Conservation (phyloP, 2,888 invertebrate species). For the Elegia similella region DNA sequence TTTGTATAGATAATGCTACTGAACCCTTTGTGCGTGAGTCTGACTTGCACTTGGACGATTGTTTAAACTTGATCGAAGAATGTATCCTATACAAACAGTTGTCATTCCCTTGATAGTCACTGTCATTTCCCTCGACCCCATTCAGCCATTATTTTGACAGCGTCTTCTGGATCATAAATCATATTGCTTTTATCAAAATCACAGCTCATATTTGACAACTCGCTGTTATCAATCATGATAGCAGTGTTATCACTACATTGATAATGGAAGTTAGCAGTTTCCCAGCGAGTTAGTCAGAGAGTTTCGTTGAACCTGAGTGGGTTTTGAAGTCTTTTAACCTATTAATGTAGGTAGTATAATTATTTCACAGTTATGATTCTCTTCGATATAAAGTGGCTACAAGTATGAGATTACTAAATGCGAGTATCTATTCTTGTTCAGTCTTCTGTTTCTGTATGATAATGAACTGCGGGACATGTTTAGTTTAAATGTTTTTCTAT, state of each 20-base stretch:
- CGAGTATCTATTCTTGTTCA: too few species aligned
- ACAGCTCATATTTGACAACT: constrained; percentile 24
- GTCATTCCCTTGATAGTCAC: constrained; percentile 18
- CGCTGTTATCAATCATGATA: constrained; percentile 27
- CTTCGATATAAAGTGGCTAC: too few species aligned
- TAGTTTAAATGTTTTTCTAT: too few species aligned
- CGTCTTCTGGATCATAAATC: constrained; percentile 27
- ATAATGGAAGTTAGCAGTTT: constrained; percentile 8
- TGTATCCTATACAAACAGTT: constrained; percentile 19
- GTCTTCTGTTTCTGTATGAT: too few species aligned
- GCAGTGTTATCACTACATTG: constrained; percentile 23
- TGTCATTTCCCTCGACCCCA: constrained; percentile 15
- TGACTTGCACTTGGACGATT: too few species aligned
- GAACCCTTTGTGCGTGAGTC: too few species aligned
- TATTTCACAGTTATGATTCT: too few species aligned
- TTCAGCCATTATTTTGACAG: constrained; percentile 23
- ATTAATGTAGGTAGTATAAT: background rate
- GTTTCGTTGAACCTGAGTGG: background rate
- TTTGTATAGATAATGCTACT: too few species aligned
- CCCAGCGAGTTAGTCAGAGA: background rate
- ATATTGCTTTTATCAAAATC: constrained; percentile 31
- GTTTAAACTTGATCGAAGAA: too few species aligned
- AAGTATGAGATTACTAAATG: too few species aligned
- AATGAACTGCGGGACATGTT: too few species aligned
- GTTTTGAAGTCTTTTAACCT: background rate